These are phyloP conservation scores for Nomada fabriciana DNA, from an alignment of 2,888 invertebrate genomes.

Conservation along the genomic window DNA sequence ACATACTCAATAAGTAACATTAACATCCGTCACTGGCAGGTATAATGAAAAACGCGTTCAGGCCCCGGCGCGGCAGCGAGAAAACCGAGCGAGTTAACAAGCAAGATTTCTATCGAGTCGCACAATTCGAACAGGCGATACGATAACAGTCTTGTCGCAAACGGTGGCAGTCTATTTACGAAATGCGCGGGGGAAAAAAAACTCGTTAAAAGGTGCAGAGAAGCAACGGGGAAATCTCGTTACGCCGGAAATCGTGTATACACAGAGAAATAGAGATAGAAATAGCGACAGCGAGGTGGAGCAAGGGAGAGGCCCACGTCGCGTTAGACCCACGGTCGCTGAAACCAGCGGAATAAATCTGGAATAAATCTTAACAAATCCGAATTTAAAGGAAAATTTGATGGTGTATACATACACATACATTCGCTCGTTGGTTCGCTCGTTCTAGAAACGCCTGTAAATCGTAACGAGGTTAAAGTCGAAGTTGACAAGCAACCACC, in stretches of 20 bases:
- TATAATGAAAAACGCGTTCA: slow-evolving; percentile 8
- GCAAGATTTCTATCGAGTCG: slow-evolving; percentile 34
- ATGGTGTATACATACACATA: neutral
- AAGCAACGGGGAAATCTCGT: slow-evolving; percentile 40
- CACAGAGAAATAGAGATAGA: neutral
- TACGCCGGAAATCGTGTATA: slow-evolving; percentile 44
- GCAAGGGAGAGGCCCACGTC: neutral
- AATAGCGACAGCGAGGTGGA: neutral
- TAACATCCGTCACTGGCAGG: neutral
- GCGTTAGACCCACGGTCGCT: slow-evolving; percentile 1
- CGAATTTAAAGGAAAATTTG: slow-evolving; percentile 47
- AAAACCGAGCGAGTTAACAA: slow-evolving; percentile 25
- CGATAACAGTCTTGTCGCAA: slow-evolving; percentile 17
- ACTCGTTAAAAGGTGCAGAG: slow-evolving; percentile 38
- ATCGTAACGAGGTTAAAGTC: slow-evolving; percentile 67
- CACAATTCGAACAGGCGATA: slow-evolving; percentile 33
- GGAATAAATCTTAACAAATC: slow-evolving; percentile 51
- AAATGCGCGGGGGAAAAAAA: slow-evolving; percentile 18
- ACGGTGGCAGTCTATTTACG: slow-evolving; percentile 20
- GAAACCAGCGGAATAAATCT: slow-evolving; percentile 24
- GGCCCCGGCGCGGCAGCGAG: neutral
- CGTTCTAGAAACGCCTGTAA: slow-evolving; percentile 53
- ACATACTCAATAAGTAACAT: neutral
- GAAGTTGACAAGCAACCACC: slow-evolving; percentile 67
- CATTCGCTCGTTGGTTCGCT: slow-evolving; percentile 15